These are phyloP conservation scores for Ashinkailepas kermadecensis DNA, from an alignment of 2,888 invertebrate species.

Conservation along the genomic window DNA sequence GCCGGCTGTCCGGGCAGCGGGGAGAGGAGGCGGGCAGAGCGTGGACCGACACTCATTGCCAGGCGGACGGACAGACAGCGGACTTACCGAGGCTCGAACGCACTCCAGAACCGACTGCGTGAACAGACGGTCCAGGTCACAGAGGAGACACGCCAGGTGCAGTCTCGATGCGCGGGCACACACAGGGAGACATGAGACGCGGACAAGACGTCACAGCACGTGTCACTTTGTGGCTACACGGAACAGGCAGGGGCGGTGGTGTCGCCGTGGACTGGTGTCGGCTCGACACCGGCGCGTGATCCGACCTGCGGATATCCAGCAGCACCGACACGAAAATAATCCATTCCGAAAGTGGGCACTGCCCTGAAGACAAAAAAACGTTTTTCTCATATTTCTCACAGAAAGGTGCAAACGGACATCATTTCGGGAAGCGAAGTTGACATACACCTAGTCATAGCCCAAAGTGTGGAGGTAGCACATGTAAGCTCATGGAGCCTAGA, in stretches of 20 bases:
- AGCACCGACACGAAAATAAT: too few relatives aligned
- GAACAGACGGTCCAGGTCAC: constrained; percentile 25
- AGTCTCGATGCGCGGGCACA: background rate
- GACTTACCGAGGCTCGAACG: constrained; percentile 98
- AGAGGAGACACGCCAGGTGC: constrained; percentile 9
- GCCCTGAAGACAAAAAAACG: too few relatives aligned
- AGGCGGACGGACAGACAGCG: constrained; percentile 18
- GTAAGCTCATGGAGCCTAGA: too few relatives aligned
- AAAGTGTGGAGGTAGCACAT: too few relatives aligned
- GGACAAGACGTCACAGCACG: constrained; percentile 14
- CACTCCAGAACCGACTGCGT: constrained; percentile 95
- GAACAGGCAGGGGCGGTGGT: background rate
- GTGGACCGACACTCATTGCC: constrained; percentile 3
- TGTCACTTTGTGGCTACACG: constrained; percentile 14
- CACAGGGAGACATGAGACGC: constrained; percentile 16
- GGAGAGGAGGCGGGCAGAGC: constrained; percentile 26
- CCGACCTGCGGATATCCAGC: too few relatives aligned
- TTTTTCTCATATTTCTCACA: too few relatives aligned
- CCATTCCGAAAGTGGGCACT: too few relatives aligned
- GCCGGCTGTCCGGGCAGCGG: constrained; percentile 9
- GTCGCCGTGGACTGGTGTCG: background rate
- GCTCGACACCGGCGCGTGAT: too few relatives aligned
- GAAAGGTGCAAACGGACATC: too few relatives aligned
- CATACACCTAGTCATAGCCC: too few relatives aligned
- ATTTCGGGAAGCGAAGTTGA: too few relatives aligned